phyloP scores from a whole-genome alignment of 2,888 invertebrate genomes.

The Brachyptera risi region DNA sequence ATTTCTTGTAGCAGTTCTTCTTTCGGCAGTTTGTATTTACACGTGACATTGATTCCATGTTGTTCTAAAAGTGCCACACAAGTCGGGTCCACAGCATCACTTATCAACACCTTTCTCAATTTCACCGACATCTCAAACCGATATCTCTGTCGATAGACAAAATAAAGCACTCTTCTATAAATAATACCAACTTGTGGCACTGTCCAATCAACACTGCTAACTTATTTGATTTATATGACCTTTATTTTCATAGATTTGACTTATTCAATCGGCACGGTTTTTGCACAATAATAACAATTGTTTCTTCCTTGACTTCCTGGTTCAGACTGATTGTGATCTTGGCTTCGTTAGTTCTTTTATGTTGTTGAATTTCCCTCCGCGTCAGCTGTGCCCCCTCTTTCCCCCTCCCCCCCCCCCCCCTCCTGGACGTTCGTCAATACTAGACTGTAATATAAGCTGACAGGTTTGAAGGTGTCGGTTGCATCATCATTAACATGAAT shows the following conservation, averaged over 20 bases:
- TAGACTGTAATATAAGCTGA: background rate
- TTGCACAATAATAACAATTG: too few relatives aligned
- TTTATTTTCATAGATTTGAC: too few relatives aligned
- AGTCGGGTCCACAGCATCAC: conserved; percentile 85
- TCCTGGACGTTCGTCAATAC: background rate
- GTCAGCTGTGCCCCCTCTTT: too few relatives aligned
- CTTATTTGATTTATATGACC: too few relatives aligned
- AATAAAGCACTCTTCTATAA: too few relatives aligned
- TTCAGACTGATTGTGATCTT: background rate
- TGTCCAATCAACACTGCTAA: too few relatives aligned
- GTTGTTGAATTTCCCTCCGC: background rate
- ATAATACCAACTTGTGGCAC: too few relatives aligned
- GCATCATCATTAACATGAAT: too few relatives aligned
- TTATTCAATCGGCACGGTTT: too few relatives aligned
- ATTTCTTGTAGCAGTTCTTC: conserved; percentile 79
- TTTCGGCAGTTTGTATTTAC: conserved; percentile 71
- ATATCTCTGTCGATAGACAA: background rate
- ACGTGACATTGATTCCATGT: conserved; percentile 74
- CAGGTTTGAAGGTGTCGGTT: conserved; percentile 3
- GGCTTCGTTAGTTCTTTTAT: background rate
- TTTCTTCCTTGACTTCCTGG: background rate
- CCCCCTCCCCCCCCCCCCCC: background rate
- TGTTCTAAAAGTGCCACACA: conserved; percentile 76
- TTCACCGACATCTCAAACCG: conserved; percentile 44
- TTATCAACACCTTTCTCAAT: conserved; percentile 79